A percentile compares a stretch with the other conserved stretches of the same genome.
Conservation (phyloP, 2,888 invertebrate species). For the Lochmaea capreae region DNA sequence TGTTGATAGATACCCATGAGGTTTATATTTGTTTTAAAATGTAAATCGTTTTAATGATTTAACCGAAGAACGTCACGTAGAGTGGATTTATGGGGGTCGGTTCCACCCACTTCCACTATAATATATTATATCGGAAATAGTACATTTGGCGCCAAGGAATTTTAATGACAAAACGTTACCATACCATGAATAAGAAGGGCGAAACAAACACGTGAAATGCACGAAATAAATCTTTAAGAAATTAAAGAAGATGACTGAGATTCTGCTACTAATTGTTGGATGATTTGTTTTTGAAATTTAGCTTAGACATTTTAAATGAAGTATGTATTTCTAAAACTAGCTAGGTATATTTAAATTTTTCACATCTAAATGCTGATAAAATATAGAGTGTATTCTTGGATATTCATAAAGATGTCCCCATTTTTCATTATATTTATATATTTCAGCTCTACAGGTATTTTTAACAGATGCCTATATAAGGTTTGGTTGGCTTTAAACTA, state of each 20-base stretch:
- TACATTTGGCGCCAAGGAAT: slow-evolving; percentile 59
- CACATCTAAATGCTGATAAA: too few species aligned
- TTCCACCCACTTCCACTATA: slow-evolving; percentile 61
- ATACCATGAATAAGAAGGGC: slow-evolving; percentile 36
- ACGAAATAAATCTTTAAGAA: slow-evolving; percentile 39
- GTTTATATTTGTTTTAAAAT: slow-evolving; percentile 53
- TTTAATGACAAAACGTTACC: slow-evolving; percentile 58
- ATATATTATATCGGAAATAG: slow-evolving; percentile 60
- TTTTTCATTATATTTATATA: too few species aligned
- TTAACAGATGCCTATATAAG: too few species aligned
- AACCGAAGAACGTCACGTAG: slow-evolving; percentile 58
- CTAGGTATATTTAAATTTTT: too few species aligned
- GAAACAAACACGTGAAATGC: slow-evolving; percentile 43
- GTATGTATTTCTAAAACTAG: neutral
- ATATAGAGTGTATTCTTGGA: too few species aligned
- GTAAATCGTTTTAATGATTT: slow-evolving; percentile 60
- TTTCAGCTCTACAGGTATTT: too few species aligned
- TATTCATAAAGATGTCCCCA: too few species aligned
- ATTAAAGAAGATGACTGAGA: slow-evolving; percentile 42
- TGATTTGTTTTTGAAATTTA: slow-evolving; percentile 21
- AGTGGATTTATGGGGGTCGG: slow-evolving; percentile 58
- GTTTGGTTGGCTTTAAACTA: too few species aligned
- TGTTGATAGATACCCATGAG: slow-evolving; percentile 37
- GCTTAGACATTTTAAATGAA: neutral
- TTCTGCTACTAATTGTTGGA: slow-evolving; percentile 43